Evolutionary conservation across 37 sponge, comb jelly and placozoan genomes (phyloP).

Genomic region (Beroe ovata): DNA sequence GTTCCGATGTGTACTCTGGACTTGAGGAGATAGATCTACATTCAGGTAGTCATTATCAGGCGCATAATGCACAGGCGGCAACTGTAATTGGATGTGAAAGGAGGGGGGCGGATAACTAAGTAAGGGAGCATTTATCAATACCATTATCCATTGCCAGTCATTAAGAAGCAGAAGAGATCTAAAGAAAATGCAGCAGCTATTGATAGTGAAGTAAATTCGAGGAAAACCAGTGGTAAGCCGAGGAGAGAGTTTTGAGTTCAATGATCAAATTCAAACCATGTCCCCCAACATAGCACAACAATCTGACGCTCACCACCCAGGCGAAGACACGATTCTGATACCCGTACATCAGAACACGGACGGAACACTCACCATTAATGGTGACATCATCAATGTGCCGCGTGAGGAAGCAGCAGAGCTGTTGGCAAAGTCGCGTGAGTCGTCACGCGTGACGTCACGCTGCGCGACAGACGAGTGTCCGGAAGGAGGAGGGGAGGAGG

Average conservation of each 20-base stretch:
- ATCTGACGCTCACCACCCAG: background rate
- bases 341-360: conserved; percentile 8
- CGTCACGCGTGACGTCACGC: background rate
- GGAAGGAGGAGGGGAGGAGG: background rate
- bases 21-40: background rate
- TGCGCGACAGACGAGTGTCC: background rate
- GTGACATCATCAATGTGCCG: background rate
- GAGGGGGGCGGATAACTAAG: no score
- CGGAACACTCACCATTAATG: background rate
- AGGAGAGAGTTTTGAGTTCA: no score
- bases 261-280: no score
- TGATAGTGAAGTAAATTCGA: no score
- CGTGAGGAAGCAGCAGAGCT: background rate
- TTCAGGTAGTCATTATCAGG: background rate
- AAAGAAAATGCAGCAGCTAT: no score
- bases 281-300: no score
- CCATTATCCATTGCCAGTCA: no score
- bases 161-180: no score
- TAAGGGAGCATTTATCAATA: no score
- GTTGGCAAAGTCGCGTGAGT: background rate
- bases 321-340: background rate
- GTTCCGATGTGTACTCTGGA: background rate
- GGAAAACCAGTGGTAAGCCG: no score
- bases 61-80: background rate
- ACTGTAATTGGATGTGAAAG: no score